Conservation (phyloP, 1,140 invertebrate species). For the Camponotus pennsylvanicus region DNA sequence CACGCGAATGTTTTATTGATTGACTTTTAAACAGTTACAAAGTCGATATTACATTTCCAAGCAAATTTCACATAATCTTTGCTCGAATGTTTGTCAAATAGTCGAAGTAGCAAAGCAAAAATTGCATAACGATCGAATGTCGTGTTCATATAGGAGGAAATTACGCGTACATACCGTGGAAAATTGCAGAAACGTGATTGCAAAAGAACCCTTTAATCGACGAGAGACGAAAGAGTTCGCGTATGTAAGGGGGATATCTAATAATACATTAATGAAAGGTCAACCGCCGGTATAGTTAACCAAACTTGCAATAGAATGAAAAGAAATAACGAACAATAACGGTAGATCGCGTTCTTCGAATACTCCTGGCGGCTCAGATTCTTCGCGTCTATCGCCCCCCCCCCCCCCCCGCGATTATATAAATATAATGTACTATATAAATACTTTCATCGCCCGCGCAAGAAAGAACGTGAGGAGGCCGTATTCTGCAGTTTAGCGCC, state of each 20-base stretch:
- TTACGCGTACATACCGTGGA: background rate
- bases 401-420: slow-evolving; percentile 1
- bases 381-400: slow-evolving; percentile 7
- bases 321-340: slow-evolving; percentile 71
- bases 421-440: slow-evolving; percentile 56
- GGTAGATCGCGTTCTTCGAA: slow-evolving; percentile 65
- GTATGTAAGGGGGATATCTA: background rate
- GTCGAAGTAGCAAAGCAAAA: background rate
- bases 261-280: slow-evolving; percentile 40
- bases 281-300: slow-evolving; percentile 14
- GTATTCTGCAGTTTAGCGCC: background rate
- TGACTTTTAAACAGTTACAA: background rate
- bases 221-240: slow-evolving; percentile 20
- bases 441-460: background rate
- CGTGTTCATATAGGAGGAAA: background rate
- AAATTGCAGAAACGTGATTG: slow-evolving; percentile 17
- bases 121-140: slow-evolving; percentile 16
- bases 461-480: slow-evolving; percentile 28
- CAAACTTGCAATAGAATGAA: slow-evolving; percentile 16
- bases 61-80: background rate
- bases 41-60: background rate
- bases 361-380: slow-evolving; percentile 64
- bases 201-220: background rate
- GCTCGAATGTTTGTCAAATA: background rate
- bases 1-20: slow-evolving; percentile 1